These are phyloP conservation scores for Dendropsophus ebraccatus DNA, from an alignment of 2,113 vertebrate species.

Conservation along the genomic window DNA sequence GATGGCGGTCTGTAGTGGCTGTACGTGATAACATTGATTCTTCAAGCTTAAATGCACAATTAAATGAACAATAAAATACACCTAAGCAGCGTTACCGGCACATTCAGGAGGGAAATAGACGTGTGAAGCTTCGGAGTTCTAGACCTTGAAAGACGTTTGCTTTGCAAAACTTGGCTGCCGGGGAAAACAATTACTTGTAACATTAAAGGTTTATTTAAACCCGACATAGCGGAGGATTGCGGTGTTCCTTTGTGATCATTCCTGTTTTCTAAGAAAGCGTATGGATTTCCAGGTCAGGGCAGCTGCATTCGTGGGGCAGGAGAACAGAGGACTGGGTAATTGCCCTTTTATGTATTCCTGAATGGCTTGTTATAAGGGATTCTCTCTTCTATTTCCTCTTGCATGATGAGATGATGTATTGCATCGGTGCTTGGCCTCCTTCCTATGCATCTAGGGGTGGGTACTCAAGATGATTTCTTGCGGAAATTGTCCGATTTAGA, in stretches of 20 bases:
- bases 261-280: neutral
- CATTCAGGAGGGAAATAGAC: conserved; percentile 21
- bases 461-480: no score
- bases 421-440: neutral
- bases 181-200: conserved; percentile 1
- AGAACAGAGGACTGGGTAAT: neutral
- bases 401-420: neutral
- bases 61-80: conserved; percentile 35
- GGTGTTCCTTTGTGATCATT: neutral
- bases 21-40: conserved; percentile 25
- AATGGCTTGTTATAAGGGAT: neutral
- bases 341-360: neutral
- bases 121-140: neutral
- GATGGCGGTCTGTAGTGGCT: conserved; percentile 33
- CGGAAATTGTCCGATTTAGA: neutral
- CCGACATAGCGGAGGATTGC: neutral
- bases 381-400: neutral
- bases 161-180: neutral
- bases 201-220: conserved; percentile 28
- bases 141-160: conserved; percentile 15
- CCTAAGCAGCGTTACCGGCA: conserved; percentile 18
- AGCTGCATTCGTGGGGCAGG: neutral
- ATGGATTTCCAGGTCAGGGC: neutral
- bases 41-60: conserved; percentile 38
- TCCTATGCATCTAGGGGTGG: neutral